A percentile compares a stretch with the other conserved stretches of the same genome.
phyloP scores from a whole-genome alignment of 1,140 invertebrate species.

The Lamellibrachia luymesi region DNA sequence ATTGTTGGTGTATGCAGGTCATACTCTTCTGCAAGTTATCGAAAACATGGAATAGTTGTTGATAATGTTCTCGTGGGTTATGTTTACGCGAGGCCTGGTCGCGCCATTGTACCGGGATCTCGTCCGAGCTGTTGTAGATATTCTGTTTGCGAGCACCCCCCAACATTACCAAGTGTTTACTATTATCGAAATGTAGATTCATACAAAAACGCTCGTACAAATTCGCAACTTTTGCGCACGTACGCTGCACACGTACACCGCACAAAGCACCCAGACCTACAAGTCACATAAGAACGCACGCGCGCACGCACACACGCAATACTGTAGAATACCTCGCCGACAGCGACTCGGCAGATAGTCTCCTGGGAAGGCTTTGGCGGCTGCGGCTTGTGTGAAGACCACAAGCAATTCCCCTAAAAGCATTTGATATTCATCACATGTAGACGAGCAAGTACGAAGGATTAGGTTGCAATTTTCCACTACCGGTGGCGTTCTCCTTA shows the following conservation, averaged over 20 bases:
- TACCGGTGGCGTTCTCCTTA: background rate
- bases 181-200: background rate
- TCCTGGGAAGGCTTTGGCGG: background rate
- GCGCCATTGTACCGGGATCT: background rate
- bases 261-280: background rate
- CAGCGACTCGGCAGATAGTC: too few species aligned
- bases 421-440: constrained; percentile 5
- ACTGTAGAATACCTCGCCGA: too few species aligned
- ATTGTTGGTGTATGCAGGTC: background rate
- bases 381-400: background rate
- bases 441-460: background rate
- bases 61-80: background rate
- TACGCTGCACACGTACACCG: background rate
- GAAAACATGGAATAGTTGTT: constrained; percentile 1
- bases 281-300: background rate
- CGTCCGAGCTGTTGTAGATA: background rate
- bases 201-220: background rate
- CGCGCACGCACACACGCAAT: background rate
- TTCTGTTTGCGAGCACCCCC: background rate
- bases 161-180: background rate
- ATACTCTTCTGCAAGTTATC: background rate
- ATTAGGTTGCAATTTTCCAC: background rate
- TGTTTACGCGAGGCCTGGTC: background rate
- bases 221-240: background rate
- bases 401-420: background rate